phyloP scores from a whole-genome alignment of 2,113 vertebrate genomes.

The Prionailurus bengalensis region DNA sequence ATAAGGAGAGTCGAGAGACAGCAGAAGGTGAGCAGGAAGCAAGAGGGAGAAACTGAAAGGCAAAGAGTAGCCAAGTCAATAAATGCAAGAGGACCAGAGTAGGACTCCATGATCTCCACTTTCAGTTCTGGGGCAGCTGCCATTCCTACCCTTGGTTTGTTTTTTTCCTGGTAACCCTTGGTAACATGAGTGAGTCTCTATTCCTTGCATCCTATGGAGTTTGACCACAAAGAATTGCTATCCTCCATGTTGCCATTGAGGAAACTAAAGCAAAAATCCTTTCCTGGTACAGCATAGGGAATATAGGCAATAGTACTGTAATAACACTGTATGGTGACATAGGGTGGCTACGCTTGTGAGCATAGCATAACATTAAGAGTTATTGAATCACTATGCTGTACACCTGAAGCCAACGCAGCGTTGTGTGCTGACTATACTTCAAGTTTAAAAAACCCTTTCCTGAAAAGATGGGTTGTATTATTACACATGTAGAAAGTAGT shows the following conservation, averaged over 20 bases:
- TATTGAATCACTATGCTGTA: neutral
- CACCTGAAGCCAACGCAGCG: neutral
- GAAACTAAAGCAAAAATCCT: neutral
- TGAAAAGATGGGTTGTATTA: neutral
- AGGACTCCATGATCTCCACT: neutral
- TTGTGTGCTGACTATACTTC: neutral
- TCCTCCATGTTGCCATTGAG: neutral
- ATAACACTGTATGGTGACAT: neutral
- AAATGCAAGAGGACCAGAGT: neutral
- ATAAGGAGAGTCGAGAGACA: neutral
- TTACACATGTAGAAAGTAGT: neutral
- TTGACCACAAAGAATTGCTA: slow-evolving; percentile 16
- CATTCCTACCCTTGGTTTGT: neutral
- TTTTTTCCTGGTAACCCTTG: neutral
- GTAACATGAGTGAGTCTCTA: neutral
- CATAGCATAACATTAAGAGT: neutral
- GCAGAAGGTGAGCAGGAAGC: neutral
- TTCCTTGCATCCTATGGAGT: neutral
- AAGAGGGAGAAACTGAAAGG: neutral
- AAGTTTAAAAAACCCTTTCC: neutral
- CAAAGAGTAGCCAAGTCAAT: neutral
- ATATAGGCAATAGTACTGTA: neutral
- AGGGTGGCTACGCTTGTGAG: neutral
- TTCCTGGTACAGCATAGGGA: neutral
- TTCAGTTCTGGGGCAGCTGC: neutral